phyloP scores from a whole-genome alignment of 2,888 invertebrate species.

The Mesorhabditis belari region DNA sequence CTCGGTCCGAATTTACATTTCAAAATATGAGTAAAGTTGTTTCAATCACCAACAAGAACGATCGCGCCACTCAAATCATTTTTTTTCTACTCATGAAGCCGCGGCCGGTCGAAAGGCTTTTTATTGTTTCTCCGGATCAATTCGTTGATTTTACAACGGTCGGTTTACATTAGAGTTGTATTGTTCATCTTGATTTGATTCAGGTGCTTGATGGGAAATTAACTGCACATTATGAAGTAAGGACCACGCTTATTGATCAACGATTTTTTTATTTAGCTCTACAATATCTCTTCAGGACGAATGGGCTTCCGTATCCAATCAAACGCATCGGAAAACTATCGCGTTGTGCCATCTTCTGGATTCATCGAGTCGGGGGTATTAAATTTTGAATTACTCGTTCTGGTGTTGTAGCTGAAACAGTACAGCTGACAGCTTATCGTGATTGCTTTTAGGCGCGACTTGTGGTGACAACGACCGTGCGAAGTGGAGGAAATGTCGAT shows the following conservation, averaged over 20 bases:
- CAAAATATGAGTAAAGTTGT: too few species aligned
- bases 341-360: not conserved
- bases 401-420: too few species aligned
- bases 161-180: too few species aligned
- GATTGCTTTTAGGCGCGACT: not conserved
- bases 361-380: not conserved
- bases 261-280: too few species aligned
- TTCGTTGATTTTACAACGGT: not conserved
- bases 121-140: not conserved
- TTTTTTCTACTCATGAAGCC: too few species aligned
- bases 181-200: not conserved
- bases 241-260: too few species aligned
- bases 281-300: not conserved
- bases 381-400: too few species aligned
- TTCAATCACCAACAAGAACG: too few species aligned
- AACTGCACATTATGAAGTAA: not conserved
- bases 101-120: too few species aligned
- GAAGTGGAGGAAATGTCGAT: not conserved
- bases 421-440: too few species aligned
- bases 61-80: too few species aligned
- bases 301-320: not conserved
- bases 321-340: not conserved
- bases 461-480: not conserved
- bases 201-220: not conserved
- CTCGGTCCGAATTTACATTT: too few species aligned